Evolutionary conservation across 2,113 vertebrate species (phyloP), one percentile per base, ranked within the genome.

Genomic region (Antigone vipio): DNA sequence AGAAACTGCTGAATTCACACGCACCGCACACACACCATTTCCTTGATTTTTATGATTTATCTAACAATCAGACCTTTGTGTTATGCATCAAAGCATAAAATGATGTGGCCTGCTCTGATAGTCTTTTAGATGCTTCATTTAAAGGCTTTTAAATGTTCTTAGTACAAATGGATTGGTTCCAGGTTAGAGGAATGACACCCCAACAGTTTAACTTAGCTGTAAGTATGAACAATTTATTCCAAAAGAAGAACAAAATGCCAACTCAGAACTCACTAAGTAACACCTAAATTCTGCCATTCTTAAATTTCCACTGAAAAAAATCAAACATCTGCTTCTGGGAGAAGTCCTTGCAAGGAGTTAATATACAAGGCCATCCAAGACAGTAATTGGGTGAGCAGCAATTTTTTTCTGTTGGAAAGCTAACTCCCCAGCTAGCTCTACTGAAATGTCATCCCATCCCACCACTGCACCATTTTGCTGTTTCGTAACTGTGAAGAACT

Each of bases 1-100:
- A 93, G 77, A 91, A 94, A 91, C 35, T 92, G 89, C 80, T 94
- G 77, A 93, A 88, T 85, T 85, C 74, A 79, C 44, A 40, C n/a
- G 29, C 34, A 49, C 47, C 44, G 35, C n/a, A 4, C 60, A 8
- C 20, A 16, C 29, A 14, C 38, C 0, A 42, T 85, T 79, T 85
- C 66, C 86, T 69, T 75, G 9, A 84, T 74, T 92, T 94, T 89
- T 78, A 85, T 40, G 11, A 47, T 91, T 81, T 96, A 84, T 86
- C 76, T 93, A 55, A 78, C 44, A 78, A 86, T 89, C 56, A 75
- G 38, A 74, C 18, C 50, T 92, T 56, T 80, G 75, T 22, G 4
- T 76, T 73, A 47, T 3, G n/a, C 55, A 85, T 60, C 59, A 64
- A 80, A 84, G 63, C n/a, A 78, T 71, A 45, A 91, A 92, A 67